phyloP scores from a whole-genome alignment of 2,888 invertebrate species.

The Chrysomela aeneicollis region DNA sequence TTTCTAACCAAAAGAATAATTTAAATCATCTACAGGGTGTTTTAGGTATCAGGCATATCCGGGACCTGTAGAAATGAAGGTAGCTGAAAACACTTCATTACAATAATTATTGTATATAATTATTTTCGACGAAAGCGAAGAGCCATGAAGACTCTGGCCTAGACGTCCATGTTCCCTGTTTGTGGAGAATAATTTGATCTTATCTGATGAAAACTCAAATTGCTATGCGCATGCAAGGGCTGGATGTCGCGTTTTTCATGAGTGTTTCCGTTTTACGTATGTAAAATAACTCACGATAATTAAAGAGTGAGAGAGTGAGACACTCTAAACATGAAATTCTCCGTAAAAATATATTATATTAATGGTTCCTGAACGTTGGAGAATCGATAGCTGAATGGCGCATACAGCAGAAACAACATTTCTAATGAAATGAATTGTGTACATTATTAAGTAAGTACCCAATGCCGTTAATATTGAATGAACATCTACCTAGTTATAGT shows the following conservation, averaged over 20 bases:
- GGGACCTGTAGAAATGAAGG: too few relatives aligned
- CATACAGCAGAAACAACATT: background rate
- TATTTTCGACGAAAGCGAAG: too few relatives aligned
- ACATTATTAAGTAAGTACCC: too few relatives aligned
- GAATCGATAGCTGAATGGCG: background rate
- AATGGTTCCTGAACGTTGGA: background rate
- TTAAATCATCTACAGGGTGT: too few relatives aligned
- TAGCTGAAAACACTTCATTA: too few relatives aligned
- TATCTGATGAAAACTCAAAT: background rate
- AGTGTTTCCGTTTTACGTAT: background rate
- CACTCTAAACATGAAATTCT: background rate
- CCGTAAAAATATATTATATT: background rate
- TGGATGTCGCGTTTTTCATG: background rate
- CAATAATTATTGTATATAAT: too few relatives aligned
- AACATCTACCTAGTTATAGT: too few relatives aligned
- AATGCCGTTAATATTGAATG: too few relatives aligned
- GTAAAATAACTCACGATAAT: background rate
- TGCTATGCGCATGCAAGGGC: background rate
- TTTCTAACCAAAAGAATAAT: too few relatives aligned
- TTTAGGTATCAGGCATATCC: too few relatives aligned
- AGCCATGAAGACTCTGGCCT: too few relatives aligned
- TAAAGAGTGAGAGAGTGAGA: slow-evolving; percentile 1
- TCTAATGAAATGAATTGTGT: background rate
- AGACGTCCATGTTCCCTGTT: background rate
- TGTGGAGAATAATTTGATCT: background rate